Evolutionary conservation across 2,888 invertebrate species (phyloP).

Genomic region (Dryobota labecula): DNA sequence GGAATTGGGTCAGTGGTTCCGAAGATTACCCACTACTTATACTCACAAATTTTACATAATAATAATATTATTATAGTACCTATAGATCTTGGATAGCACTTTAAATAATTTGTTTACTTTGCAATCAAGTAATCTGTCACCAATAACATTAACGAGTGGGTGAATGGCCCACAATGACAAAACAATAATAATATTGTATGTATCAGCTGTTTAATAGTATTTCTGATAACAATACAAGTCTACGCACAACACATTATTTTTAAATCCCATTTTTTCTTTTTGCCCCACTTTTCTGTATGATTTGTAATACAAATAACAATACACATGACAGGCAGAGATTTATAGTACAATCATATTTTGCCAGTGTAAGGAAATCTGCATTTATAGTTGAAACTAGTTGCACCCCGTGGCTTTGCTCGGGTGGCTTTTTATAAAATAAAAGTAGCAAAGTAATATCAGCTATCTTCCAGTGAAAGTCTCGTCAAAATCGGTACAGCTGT

Average conservation of each 20-base stretch:
- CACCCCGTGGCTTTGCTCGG: too few species aligned
- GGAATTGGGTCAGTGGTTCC: not conserved
- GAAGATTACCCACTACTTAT: not conserved
- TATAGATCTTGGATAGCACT: not conserved
- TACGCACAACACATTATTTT: not conserved
- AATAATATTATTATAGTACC: too few species aligned
- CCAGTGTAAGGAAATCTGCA: too few species aligned
- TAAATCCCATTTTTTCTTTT: not conserved
- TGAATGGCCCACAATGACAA: not conserved
- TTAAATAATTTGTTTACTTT: not conserved
- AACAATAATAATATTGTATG: slow-evolving; percentile 13
- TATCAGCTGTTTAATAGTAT: slow-evolving; percentile 32
- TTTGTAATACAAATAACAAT: not conserved
- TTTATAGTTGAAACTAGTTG: too few species aligned
- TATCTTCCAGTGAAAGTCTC: too few species aligned
- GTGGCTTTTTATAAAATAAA: too few species aligned
- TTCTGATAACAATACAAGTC: slow-evolving; percentile 18
- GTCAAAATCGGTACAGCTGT: too few species aligned
- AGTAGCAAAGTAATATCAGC: too few species aligned
- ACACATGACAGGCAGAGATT: too few species aligned
- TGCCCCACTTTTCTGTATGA: not conserved
- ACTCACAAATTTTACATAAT: not conserved
- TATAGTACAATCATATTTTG: too few species aligned
- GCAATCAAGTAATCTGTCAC: not conserved
- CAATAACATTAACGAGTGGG: slow-evolving; percentile 11